Base-by-base conservation (phyloP, 2,888 invertebrate species). In the Mellilla xanthometata region DNA sequence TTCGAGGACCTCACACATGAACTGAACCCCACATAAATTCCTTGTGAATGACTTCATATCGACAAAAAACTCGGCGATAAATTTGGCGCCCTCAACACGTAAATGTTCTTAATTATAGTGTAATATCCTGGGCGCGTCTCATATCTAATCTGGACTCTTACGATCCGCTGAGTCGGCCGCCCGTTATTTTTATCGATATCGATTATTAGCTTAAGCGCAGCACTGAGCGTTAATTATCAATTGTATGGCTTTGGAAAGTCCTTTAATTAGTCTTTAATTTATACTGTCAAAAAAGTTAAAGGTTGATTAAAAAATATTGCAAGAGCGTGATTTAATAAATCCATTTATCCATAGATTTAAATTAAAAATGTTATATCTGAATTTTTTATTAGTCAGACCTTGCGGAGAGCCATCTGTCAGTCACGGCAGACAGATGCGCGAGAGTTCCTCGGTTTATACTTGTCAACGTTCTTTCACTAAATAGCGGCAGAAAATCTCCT, bases 11-110 rank as follows among this genome's bases (percentile, higher is more conserved):
- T 83, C 89, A 88, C 89, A 85, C 87, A 76, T 72, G 61, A 75
- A 59, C 56, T 64, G 66, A 72, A 72, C 78, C 78, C 71, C 69
- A 78, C 82, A 88, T 87, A 85, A 86, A 88, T 85, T 84, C 82
- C 61, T 68, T 68, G 41, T 66, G 76, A 80, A 85, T 81, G 80
- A 80, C 81, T 83, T 84, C 79, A 87, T 86, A 86, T 82, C 81
- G 71, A 87, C 80, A 84, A 87, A 87, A 87, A 88, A 85, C 79
- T 77, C 81, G 77, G 84, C 87, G 88, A 86, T 87, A 87, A 84
- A 87, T 88, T 88, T 89, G 87, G 88, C 89, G 88, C 89, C 87
- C 73, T 56, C 65, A 79, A 83, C 84, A 85, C 83, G 86, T 87
- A 82, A 85, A 87, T 81, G 85, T 80, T 79, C 81, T 87, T 89